Conservation (phyloP, 2,888 invertebrate species). For the Nycteola revayana region DNA sequence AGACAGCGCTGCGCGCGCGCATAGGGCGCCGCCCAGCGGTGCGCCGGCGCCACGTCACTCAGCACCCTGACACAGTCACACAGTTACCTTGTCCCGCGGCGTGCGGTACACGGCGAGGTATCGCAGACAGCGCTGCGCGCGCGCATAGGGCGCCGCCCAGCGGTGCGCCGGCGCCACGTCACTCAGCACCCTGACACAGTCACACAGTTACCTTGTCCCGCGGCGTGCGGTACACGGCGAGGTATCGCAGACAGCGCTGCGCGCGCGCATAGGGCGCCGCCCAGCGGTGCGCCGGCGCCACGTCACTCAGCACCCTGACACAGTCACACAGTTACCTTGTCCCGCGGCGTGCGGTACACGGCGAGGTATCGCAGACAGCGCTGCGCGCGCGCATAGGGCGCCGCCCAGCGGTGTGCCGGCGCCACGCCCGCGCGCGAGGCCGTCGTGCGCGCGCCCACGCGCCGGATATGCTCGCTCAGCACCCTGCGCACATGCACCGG, state of each 20-base stretch:
- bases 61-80: conserved; percentile 61
- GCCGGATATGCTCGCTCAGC: conserved; percentile 92
- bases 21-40: conserved; percentile 96
- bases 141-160: conserved; percentile 98
- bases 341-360: conserved; percentile 94
- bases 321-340: conserved; percentile 53
- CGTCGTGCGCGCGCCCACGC: conserved; percentile 55
- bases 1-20: conserved; percentile 96
- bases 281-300: conserved; percentile 84
- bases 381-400: conserved; percentile 98
- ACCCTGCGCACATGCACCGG: conserved; percentile 84
- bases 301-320: conserved; percentile 64
- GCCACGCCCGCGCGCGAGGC: conserved; percentile 80
- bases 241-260: conserved; percentile 92
- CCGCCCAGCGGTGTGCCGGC: conserved; percentile 86
- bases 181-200: not conserved
- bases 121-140: conserved; percentile 94
- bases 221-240: conserved; percentile 95
- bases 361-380: conserved; percentile 93
- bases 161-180: conserved; percentile 85
- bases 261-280: conserved; percentile 98
- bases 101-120: conserved; percentile 95
- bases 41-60: conserved; percentile 82
- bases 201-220: conserved; percentile 76
- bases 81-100: conserved; percentile 84